Percentiles rank a stretch among this genome's conserved stretches.
Evolutionary conservation across 2,888 invertebrate genomes (phyloP).

Genomic region (Caenorhabditis sp.): DNA sequence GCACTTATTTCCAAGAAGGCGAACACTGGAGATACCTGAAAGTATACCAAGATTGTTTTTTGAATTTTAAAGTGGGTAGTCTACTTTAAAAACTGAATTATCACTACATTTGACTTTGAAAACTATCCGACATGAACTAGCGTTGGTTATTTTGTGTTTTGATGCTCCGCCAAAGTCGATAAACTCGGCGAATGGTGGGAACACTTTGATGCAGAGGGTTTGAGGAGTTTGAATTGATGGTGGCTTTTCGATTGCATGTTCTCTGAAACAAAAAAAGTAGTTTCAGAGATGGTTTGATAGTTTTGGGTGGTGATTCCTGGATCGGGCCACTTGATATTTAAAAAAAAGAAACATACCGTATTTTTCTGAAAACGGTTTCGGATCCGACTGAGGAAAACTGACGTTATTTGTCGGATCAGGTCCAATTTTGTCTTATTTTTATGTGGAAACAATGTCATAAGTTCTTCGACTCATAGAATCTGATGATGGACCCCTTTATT

Average conservation of each 20-base stretch:
- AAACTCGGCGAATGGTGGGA: constrained; percentile 56
- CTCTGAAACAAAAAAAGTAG: constrained; percentile 22
- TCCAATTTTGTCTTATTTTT: no score
- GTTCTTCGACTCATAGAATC: no score
- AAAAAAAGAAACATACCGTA: no score
- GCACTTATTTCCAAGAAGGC: constrained; percentile 47
- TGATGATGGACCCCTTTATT: no score
- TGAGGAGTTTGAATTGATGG: constrained; percentile 28
- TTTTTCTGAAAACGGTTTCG: no score
- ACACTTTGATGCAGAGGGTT: constrained; percentile 44
- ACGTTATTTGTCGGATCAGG: no score
- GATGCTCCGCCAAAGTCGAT: constrained; percentile 59
- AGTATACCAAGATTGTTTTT: not conserved
- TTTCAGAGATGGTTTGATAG: not conserved
- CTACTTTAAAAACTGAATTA: constrained; percentile 53
- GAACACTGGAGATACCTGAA: constrained; percentile 47
- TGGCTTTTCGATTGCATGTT: constrained; percentile 16
- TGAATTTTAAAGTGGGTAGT: not conserved
- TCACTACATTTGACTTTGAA: constrained; percentile 59
- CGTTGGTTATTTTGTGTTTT: constrained; percentile 50
- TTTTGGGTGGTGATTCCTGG: no score
- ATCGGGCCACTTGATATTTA: no score
- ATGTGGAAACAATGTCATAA: no score
- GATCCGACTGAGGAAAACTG: no score
- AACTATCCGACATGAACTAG: constrained; percentile 48